These are phyloP conservation scores for Camponotus floridanus DNA, from an alignment of 1,140 invertebrate genomes.

Conservation along the genomic window DNA sequence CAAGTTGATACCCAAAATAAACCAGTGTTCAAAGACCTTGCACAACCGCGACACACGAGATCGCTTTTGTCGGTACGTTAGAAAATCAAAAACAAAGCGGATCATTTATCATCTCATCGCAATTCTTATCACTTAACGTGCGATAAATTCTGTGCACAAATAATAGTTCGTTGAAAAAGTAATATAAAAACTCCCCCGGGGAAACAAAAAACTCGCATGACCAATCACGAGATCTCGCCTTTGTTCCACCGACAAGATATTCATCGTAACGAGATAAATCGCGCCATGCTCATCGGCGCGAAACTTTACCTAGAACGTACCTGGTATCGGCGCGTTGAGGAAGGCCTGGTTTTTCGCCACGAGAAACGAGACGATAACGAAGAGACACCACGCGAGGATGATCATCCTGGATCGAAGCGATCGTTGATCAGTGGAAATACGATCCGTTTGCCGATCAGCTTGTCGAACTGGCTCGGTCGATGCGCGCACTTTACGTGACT, in stretches of 20 bases:
- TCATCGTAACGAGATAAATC: not conserved
- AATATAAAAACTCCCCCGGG: not conserved
- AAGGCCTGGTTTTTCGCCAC: constrained; percentile 76
- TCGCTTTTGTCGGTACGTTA: not conserved
- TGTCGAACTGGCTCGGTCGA: not conserved
- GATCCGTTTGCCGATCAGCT: constrained; percentile 41
- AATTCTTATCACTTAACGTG: not conserved
- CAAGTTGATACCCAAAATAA: not conserved
- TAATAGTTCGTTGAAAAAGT: constrained; percentile 9
- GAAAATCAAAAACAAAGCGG: not conserved
- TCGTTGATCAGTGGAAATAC: constrained; percentile 4
- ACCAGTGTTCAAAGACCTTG: not conserved
- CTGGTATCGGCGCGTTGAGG: constrained; percentile 75
- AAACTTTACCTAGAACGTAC: constrained; percentile 62
- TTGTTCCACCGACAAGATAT: not conserved
- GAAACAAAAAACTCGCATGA: not conserved
- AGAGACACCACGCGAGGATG: constrained; percentile 75
- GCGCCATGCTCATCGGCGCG: not conserved
- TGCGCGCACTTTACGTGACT: constrained; percentile 43
- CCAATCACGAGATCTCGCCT: constrained; percentile 11
- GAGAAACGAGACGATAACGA: constrained; percentile 76
- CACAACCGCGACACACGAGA: not conserved
- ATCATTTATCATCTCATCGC: not conserved
- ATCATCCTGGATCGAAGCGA: constrained; percentile 74
- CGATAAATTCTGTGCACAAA: not conserved